These are phyloP conservation scores for Trematocara macrostoma DNA, from an alignment of 2,113 vertebrate species.

Conservation along the genomic window DNA sequence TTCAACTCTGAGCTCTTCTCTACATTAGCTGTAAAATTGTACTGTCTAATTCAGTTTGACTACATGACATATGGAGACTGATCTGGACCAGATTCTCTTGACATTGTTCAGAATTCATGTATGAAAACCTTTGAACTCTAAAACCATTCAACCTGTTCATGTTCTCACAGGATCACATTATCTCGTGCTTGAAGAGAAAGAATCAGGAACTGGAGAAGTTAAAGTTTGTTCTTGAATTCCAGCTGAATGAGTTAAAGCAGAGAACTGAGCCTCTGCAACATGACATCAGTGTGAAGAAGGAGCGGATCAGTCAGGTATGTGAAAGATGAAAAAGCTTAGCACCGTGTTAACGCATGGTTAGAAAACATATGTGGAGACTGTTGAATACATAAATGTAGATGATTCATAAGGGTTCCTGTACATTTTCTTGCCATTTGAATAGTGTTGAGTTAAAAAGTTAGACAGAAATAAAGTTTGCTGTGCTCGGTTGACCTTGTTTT, in stretches of 20 bases:
- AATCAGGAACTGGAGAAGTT: conserved; percentile 85
- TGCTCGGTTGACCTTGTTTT: not conserved
- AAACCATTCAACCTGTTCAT: not conserved
- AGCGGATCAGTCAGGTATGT: conserved; percentile 76
- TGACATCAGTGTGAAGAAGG: conserved; percentile 78
- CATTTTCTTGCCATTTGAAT: not conserved
- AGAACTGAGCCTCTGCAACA: conserved; percentile 80
- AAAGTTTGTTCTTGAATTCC: conserved; percentile 82
- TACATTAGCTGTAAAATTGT: not conserved
- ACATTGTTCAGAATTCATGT: not conserved
- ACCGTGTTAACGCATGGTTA: not conserved
- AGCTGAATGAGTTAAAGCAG: conserved; percentile 81
- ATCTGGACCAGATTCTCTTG: not conserved
- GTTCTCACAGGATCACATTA: conserved; percentile 77
- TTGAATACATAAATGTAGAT: not conserved
- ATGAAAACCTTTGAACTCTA: fast-evolving
- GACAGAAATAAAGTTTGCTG: not conserved
- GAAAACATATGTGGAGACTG: not conserved
- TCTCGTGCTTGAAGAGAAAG: conserved; percentile 82
- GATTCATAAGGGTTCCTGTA: not conserved
- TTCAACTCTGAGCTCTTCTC: not conserved
- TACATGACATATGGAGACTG: not conserved
- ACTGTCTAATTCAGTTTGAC: fast-evolving
- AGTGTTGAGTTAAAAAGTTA: not conserved
- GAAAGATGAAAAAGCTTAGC: not conserved